Conservation (phyloP, 2,888 invertebrate species). For the Uloborus plumipes region DNA sequence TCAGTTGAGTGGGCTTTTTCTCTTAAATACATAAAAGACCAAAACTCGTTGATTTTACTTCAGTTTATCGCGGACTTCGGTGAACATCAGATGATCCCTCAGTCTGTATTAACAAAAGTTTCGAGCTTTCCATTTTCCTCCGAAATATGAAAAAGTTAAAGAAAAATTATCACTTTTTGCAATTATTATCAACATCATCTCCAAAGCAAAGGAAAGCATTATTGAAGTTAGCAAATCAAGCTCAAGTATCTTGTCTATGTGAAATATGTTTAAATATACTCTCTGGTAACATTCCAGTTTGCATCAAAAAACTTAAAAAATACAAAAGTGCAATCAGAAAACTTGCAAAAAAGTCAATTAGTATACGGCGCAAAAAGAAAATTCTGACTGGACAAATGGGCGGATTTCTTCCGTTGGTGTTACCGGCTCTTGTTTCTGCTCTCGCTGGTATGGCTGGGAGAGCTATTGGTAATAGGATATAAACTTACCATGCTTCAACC, state of each 20-base stretch:
- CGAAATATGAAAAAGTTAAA: slow-evolving; percentile 11
- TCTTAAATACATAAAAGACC: too few species aligned
- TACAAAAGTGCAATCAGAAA: slow-evolving; percentile 1
- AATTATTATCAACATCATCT: not conserved
- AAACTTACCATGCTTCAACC: too few species aligned
- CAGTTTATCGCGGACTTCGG: too few species aligned
- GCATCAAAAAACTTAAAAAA: slow-evolving; percentile 27
- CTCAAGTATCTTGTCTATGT: slow-evolving; percentile 18
- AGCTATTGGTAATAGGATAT: slow-evolving; percentile 2
- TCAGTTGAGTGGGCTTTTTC: too few species aligned
- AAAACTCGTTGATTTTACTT: too few species aligned
- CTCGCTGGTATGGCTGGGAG: not conserved
- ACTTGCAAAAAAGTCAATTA: not conserved
- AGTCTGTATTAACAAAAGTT: too few species aligned
- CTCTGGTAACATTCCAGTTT: slow-evolving; percentile 6
- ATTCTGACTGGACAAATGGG: slow-evolving; percentile 28
- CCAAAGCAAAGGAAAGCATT: slow-evolving; percentile 15
- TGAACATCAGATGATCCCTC: too few species aligned
- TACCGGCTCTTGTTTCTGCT: slow-evolving; percentile 17
- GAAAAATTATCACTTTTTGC: slow-evolving; percentile 23
- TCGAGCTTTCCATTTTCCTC: too few species aligned
- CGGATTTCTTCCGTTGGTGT: slow-evolving; percentile 32
- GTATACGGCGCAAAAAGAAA: slow-evolving; percentile 8
- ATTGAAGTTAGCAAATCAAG: slow-evolving; percentile 3
- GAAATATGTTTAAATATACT: slow-evolving; percentile 46